Evolutionary conservation across 2,113 vertebrate species (phyloP), one percentile per base, ranked within the genome.

Genomic region (Nipponia nippon): DNA sequence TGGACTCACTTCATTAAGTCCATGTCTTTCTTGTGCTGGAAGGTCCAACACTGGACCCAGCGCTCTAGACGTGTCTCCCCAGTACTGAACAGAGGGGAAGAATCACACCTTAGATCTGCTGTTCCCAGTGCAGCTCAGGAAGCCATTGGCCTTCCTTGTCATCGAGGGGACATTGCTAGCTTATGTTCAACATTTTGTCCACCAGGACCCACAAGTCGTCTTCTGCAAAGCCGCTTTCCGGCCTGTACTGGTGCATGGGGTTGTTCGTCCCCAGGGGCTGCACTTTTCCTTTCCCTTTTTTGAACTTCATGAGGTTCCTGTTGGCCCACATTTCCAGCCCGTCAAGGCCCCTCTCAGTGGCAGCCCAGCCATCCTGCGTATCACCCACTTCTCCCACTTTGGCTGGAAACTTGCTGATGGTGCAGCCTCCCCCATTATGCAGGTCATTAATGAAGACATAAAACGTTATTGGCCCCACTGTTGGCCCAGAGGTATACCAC

Each of bases 121-220:
- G 8, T 52, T 92, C 17, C 32, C n/a, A 21, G 34, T 47, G 40
- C 36, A 66, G 22, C 29, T 17, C 8, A 3, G 38, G 61, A 76
- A 75, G 16, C 10, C 61, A 1, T 10, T 79, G 34, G 8, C 12
- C 13, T 44, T 71, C 38, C 42, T 72, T 49, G 23, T 40, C 42
- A 36, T 32, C 42, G 38, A 26, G 21, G 67, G 9, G 26, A 27
- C 0, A 1, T 58, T 72, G 50, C 62, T 55, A 49, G 16, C 27
- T 72, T 36, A 53, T 36, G 12, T 49, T 80, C 14, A 63, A 14
- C 3, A 8, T 46, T 77, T 40, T 63, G 9, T 50, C 22, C 13
- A 36, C 16, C 27, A 65, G 38, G 22, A 83, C 20, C 11, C 3
- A 2, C 5, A 34, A 17, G 15, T 2, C 3, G 0, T 53, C 50